Conservation (phyloP, 1,140 invertebrate genomes). For the Protaetia brevitarsis region DNA sequence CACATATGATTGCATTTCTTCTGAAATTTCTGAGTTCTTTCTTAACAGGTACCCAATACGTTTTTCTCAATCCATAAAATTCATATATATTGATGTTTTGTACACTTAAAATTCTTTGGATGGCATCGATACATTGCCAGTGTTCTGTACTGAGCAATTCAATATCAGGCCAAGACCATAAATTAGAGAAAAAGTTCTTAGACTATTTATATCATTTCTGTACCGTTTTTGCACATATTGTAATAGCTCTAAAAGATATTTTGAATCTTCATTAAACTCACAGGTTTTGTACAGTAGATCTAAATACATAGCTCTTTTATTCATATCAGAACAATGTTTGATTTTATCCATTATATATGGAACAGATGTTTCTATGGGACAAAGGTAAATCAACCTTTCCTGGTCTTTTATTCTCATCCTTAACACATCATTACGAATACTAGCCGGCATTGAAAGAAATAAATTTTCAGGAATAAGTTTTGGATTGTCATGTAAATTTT, state of each 20-base stretch:
- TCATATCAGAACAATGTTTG: conserved; percentile 13
- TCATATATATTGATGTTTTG: background rate
- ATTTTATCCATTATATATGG: background rate
- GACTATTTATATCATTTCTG: background rate
- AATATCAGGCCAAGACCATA: background rate
- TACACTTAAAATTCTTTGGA: background rate
- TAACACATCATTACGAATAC: background rate
- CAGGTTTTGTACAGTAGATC: background rate
- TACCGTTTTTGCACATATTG: background rate
- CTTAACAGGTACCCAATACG: background rate
- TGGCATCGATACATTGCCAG: background rate
- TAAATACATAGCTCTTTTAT: background rate
- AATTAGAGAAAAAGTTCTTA: background rate
- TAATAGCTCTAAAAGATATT: background rate
- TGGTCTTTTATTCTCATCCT: background rate
- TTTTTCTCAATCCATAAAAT: background rate
- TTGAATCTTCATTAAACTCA: background rate
- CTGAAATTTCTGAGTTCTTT: background rate
- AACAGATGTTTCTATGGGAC: background rate
- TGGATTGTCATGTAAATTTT: background rate
- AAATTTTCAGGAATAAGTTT: background rate
- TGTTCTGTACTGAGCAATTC: background rate
- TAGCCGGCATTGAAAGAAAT: background rate
- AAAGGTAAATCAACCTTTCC: background rate
- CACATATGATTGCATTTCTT: background rate